These are phyloP conservation scores for Meriones unguiculatus DNA, from an alignment of 2,113 vertebrate genomes.

Conservation along the genomic window DNA sequence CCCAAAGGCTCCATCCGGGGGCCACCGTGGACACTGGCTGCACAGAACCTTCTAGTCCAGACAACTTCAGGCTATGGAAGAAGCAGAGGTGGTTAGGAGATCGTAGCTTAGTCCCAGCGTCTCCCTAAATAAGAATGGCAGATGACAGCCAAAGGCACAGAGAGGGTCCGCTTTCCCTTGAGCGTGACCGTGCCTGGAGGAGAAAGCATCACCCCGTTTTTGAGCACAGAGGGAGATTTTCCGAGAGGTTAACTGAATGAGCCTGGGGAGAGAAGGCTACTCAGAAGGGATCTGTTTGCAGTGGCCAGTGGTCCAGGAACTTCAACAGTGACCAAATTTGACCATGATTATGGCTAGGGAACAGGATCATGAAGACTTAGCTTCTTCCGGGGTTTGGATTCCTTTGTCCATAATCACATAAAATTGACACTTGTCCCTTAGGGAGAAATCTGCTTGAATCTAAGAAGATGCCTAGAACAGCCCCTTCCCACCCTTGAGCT, in stretches of 20 bases:
- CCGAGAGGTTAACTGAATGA: background rate
- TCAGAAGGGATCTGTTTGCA: background rate
- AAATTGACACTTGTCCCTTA: background rate
- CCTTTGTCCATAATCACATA: constrained; percentile 12
- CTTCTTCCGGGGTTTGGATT: background rate
- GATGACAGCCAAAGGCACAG: background rate
- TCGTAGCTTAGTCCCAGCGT: background rate
- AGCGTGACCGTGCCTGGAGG: background rate
- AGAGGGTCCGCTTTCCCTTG: background rate
- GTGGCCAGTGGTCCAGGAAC: too few species aligned
- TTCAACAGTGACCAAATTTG: background rate
- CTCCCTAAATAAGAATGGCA: background rate
- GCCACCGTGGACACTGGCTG: background rate
- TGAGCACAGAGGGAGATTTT: background rate
- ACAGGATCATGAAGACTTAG: background rate
- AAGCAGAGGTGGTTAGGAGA: background rate
- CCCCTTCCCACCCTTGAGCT: background rate
- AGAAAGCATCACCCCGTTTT: background rate
- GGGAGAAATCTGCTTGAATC: background rate
- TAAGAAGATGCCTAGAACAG: background rate
- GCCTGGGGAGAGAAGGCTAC: background rate
- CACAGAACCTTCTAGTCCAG: background rate
- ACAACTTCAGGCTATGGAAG: background rate
- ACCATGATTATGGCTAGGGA: too few species aligned
- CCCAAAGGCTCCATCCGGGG: background rate